Base-by-base conservation (phyloP, 2,797 vertebrate genomes). In the Eleutherodactylus coqui region DNA sequence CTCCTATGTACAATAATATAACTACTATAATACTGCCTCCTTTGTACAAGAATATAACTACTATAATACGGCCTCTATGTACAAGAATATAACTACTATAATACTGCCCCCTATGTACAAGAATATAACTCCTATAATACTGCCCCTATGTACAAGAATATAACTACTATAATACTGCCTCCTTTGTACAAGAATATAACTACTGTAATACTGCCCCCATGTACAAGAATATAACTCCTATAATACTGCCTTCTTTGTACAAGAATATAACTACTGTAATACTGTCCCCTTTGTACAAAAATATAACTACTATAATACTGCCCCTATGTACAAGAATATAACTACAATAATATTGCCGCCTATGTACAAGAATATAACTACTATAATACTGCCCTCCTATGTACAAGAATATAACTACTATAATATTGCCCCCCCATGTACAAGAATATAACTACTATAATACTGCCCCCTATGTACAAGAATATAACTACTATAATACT, bases 361-460 rank as follows among this genome's bases (percentile, higher is more conserved):
- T 62, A 62, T 62, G 17, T 62, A 62, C 60, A 62, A 32, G 27
- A 32, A 62, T 60, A 60, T 60, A 60, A 60, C 58, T 60, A 60
- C 58, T 58, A 60, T 60, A 60, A 60, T 60, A 60, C n/a, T 60
- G 55, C 55, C n/a, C n/a, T 29, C 58, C 58, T 29, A 60, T 60
- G n/a, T 60, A 60, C 58, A 69, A 38, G 19, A 69, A 69, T 64
- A 64, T 64, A 70, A 70, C 36, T 70, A 41, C 67, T 70, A 70
- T 70, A 70, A 70, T 41, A 70, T 36, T 70, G 64, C 64, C 13
- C 67, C 13, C 67, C 34, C 21, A 70, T 70, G 4, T 70, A 70
- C 34, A 70, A 13, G 67, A 70, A 70, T 70, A 41, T 70, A 70
- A 41, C 67, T 41, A 41, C 67, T 70, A 70, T 70, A 41, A 70